Evolutionary conservation across 2,113 vertebrate genomes (phyloP).

Genomic region (Rhinogobius similis): DNA sequence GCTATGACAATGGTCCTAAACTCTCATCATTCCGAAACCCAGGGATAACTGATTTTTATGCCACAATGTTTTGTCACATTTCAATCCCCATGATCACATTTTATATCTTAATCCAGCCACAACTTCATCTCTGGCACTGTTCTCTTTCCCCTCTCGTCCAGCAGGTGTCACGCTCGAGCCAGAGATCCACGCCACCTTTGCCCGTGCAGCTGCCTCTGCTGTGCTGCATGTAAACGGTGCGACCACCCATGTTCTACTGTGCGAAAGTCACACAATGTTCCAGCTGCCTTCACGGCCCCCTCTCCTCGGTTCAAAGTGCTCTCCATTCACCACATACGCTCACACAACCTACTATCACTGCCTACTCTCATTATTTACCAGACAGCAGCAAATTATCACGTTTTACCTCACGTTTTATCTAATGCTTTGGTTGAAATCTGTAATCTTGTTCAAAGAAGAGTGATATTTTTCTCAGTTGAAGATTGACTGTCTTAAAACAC

Average conservation of each 20-base stretch:
- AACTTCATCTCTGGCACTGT: neutral
- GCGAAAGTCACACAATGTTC: constrained; percentile 66
- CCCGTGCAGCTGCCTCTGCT: neutral
- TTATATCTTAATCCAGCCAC: too few relatives aligned
- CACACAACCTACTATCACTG: neutral
- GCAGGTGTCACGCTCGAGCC: constrained; percentile 70
- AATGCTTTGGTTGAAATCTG: neutral
- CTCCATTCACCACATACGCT: neutral
- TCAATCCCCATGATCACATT: too few relatives aligned
- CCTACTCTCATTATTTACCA: neutral
- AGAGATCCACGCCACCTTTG: constrained; percentile 19
- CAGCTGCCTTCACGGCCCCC: constrained; percentile 46
- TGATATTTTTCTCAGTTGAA: too few relatives aligned
- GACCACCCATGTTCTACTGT: constrained; percentile 61
- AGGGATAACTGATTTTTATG: too few relatives aligned
- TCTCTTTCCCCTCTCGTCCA: constrained; percentile 49
- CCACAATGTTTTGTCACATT: too few relatives aligned
- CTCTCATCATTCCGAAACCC: too few relatives aligned
- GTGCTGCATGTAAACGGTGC: constrained; percentile 28
- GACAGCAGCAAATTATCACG: neutral
- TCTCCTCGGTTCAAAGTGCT: constrained; percentile 21
- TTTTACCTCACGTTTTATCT: neutral
- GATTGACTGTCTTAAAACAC: too few relatives aligned
- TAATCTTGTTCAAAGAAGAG: neutral
- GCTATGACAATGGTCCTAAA: too few relatives aligned